These are phyloP conservation scores for Scolanthus callimorphus DNA, from an alignment of 92 coral and sea anemone species.

Conservation along the genomic window DNA sequence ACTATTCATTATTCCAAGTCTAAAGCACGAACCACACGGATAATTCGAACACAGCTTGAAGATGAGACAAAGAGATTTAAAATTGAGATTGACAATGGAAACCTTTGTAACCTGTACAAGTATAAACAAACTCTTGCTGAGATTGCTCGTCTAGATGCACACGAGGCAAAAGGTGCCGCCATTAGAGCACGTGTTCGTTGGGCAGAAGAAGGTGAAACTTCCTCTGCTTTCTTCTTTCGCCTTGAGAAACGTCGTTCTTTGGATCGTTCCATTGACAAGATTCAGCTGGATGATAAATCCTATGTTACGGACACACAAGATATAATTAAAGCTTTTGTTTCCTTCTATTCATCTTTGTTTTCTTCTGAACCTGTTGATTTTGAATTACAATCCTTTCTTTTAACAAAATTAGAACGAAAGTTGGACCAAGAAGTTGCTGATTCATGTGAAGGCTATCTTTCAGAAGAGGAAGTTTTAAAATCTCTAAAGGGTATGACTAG, in stretches of 20 bases:
- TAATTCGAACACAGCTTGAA: background rate
- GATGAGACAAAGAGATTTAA: background rate
- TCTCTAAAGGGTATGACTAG: conserved; percentile 5
- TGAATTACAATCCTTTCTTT: too few relatives aligned
- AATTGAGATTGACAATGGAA: background rate
- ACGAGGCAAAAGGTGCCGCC: background rate
- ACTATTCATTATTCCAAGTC: background rate
- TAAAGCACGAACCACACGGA: background rate
- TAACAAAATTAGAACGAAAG: too few relatives aligned
- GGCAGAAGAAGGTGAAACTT: too few relatives aligned
- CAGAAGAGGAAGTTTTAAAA: background rate
- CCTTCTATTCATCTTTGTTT: too few relatives aligned
- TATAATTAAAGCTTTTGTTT: too few relatives aligned
- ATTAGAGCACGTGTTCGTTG: background rate
- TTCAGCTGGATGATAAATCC: too few relatives aligned
- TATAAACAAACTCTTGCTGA: background rate
- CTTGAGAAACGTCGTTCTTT: too few relatives aligned
- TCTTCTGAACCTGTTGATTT: too few relatives aligned
- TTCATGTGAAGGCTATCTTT: conserved; percentile 8
- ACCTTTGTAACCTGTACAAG: background rate
- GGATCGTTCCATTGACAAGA: too few relatives aligned
- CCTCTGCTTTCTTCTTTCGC: too few relatives aligned
- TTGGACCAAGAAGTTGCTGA: too few relatives aligned
- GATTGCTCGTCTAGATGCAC: background rate
- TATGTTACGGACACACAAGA: too few relatives aligned